Percentiles rank a stretch among this genome's conserved stretches.
Conservation (phyloP, 2,888 invertebrate genomes). For the Clitarchus hookeri region DNA sequence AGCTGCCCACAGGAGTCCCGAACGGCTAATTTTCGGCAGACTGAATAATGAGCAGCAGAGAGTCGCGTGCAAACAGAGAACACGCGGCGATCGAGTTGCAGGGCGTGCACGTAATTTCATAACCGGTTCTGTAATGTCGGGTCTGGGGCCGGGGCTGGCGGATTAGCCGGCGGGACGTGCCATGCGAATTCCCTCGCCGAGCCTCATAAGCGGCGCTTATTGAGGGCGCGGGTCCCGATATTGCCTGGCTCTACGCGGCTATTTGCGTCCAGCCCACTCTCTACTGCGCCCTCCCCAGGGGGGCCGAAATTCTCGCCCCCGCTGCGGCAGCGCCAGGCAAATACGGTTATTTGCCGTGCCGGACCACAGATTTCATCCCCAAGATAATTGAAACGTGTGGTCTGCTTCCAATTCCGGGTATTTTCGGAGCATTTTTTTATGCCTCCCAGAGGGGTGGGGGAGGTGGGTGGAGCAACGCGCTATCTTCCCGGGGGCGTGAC, state of each 20-base stretch:
- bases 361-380: constrained; percentile 9
- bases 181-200: not conserved
- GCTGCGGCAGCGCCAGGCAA: not conserved
- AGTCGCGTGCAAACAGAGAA: not conserved
- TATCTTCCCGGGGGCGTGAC: not conserved
- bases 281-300: not conserved
- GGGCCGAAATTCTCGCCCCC: not conserved
- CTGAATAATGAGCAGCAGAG: not conserved
- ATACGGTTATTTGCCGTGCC: not conserved
- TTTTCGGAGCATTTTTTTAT: not conserved
- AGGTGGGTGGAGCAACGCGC: too few species aligned
- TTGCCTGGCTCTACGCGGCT: not conserved
- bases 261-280: not conserved
- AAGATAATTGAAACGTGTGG: constrained; percentile 9
- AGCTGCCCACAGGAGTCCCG: too few species aligned
- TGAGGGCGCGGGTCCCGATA: not conserved
- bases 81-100: not conserved
- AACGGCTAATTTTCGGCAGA: too few species aligned
- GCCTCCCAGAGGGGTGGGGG: not conserved
- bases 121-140: not conserved
- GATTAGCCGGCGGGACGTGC: not conserved
- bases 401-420: not conserved
- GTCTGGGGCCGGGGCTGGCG: not conserved
- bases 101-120: not conserved
- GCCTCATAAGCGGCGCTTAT: not conserved